Percentiles rank a stretch among this genome's conserved stretches.
These are phyloP conservation scores for Hippocampus kuda DNA, from an alignment of 2,797 vertebrate species.

Conservation along the genomic window DNA sequence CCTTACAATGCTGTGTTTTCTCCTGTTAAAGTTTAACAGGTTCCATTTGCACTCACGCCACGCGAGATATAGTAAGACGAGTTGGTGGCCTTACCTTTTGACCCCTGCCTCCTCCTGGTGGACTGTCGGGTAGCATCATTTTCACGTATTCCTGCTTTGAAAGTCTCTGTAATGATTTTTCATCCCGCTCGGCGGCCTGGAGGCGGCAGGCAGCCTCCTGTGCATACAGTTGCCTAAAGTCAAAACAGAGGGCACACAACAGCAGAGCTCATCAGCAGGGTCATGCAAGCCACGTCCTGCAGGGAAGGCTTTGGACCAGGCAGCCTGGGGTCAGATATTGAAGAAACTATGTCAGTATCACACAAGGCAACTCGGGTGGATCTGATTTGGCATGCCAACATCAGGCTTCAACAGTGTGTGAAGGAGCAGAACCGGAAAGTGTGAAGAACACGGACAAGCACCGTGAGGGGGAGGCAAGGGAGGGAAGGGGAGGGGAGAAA, in stretches of 20 bases:
- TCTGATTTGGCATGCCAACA: conserved; percentile 41
- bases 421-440: conserved; percentile 19
- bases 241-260: conserved; percentile 41
- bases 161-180: conserved; percentile 72
- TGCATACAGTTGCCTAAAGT: conserved; percentile 73
- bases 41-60: conserved; percentile 3
- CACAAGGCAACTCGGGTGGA: conserved; percentile 23
- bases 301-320: conserved; percentile 15
- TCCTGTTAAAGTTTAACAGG: conserved; percentile 10
- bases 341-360: conserved; percentile 32
- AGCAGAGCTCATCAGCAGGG: conserved; percentile 33
- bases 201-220: conserved; percentile 71
- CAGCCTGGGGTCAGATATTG: conserved; percentile 33
- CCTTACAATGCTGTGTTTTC: conserved; percentile 5
- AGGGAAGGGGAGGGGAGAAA: not conserved
- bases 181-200: conserved; percentile 62
- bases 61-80: not conserved
- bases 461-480: conserved; percentile 18
- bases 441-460: conserved; percentile 21
- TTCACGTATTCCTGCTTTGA: conserved; percentile 88
- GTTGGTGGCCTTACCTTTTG: conserved; percentile 72
- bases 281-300: conserved; percentile 8
- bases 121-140: conserved; percentile 78
- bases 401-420: conserved; percentile 29
- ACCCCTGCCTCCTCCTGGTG: conserved; percentile 71